These are phyloP conservation scores for Upupa epops DNA, from an alignment of 2,113 vertebrate species.

Conservation along the genomic window DNA sequence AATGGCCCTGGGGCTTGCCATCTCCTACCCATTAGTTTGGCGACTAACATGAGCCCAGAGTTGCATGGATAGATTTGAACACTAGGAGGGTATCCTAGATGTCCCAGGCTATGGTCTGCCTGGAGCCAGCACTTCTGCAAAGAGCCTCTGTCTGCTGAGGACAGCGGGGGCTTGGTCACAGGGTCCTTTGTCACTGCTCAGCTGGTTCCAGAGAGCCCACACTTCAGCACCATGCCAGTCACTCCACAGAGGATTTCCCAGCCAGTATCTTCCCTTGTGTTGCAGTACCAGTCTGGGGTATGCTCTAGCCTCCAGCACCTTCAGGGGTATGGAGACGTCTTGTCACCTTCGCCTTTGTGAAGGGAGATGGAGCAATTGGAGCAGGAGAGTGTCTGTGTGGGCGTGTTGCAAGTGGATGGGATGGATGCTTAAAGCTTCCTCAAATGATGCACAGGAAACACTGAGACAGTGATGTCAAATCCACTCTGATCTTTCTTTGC, in stretches of 20 bases:
- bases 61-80: not conserved
- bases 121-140: not conserved
- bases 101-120: not conserved
- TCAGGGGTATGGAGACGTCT: not conserved
- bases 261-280: not conserved
- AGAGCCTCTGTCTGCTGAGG: not conserved
- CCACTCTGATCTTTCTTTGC: not conserved
- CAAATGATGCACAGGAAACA: not conserved
- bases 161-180: not conserved
- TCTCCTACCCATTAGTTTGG: not conserved
- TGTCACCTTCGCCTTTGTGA: not conserved
- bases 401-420: not conserved
- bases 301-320: fast-evolving
- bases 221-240: fast-evolving
- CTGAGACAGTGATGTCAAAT: fast-evolving
- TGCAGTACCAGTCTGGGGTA: fast-evolving
- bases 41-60: not conserved
- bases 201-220: not conserved
- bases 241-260: not conserved
- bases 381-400: not conserved
- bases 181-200: not conserved
- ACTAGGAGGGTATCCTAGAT: not conserved
- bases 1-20: not conserved
- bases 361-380: not conserved
- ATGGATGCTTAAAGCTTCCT: not conserved